Percentiles rank a stretch among this genome's conserved stretches.
Evolutionary conservation across 2,113 vertebrate species (phyloP).

Genomic region (Nestor notabilis): DNA sequence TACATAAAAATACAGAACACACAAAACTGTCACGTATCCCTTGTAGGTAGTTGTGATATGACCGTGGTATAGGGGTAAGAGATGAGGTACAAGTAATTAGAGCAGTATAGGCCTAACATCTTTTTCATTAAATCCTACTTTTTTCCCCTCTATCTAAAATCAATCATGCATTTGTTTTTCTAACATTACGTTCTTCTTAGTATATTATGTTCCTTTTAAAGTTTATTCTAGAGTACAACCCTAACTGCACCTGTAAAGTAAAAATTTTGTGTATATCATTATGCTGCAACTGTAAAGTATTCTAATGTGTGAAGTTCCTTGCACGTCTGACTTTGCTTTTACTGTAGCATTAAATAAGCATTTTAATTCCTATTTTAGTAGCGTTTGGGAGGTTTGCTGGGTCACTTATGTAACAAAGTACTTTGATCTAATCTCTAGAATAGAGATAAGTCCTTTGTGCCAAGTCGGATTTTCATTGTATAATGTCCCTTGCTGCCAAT

Average conservation of each 20-base stretch:
- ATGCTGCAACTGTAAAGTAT: neutral
- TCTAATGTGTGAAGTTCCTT: neutral
- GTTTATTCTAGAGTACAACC: neutral
- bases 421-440: conserved; percentile 52
- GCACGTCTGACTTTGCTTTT: neutral
- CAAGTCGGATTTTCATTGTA: conserved; percentile 40
- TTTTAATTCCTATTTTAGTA: conserved; percentile 25
- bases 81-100: neutral
- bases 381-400: conserved; percentile 25
- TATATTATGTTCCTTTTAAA: neutral
- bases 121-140: neutral
- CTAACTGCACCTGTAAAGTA: neutral
- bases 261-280: neutral
- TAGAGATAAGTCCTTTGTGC: conserved; percentile 52
- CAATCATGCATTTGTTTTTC: neutral
- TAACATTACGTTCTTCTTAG: neutral
- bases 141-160: neutral
- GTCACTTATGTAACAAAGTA: conserved; percentile 39
- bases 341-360: neutral
- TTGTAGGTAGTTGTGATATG: neutral
- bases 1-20: neutral
- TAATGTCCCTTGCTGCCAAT: neutral
- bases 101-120: neutral
- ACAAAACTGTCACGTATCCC: neutral
- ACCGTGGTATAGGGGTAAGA: neutral